Conservation (phyloP, 2,797 vertebrate species). For the Darevskia nairensis region DNA sequence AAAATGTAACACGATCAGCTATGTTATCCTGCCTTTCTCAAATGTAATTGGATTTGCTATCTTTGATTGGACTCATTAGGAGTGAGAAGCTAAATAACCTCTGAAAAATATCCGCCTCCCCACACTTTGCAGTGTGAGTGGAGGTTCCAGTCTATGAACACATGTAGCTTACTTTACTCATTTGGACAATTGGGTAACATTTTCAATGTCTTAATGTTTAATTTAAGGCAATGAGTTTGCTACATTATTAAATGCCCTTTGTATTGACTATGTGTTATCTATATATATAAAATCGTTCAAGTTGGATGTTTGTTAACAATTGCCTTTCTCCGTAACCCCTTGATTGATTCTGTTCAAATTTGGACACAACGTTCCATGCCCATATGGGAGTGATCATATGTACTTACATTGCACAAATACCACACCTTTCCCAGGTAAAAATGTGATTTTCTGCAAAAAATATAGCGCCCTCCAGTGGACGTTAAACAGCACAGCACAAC, state of each 20-base stretch:
- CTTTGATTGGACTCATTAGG: neutral
- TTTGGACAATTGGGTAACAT: neutral
- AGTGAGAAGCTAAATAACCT: conserved; percentile 37
- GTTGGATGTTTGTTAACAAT: too few species aligned
- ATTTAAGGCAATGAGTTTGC: neutral
- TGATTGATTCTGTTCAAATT: too few species aligned
- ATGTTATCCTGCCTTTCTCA: conserved; percentile 8
- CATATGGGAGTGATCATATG: too few species aligned
- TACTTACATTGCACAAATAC: too few species aligned
- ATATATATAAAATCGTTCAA: too few species aligned
- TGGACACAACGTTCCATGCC: too few species aligned
- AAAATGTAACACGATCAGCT: conserved; percentile 37
- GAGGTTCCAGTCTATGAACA: neutral
- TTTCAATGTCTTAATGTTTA: neutral
- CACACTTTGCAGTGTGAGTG: neutral
- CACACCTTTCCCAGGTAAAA: too few species aligned
- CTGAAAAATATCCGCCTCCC: neutral
- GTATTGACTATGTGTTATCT: neutral
- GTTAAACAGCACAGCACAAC: too few species aligned
- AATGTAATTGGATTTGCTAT: conserved; percentile 44
- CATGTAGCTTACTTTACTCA: neutral
- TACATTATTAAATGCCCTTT: neutral
- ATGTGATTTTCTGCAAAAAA: too few species aligned
- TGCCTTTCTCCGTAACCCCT: too few species aligned
- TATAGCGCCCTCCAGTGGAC: too few species aligned